These are phyloP conservation scores for Drosophila setosimentum DNA, from an alignment of 2,888 invertebrate species.

Conservation along the genomic window DNA sequence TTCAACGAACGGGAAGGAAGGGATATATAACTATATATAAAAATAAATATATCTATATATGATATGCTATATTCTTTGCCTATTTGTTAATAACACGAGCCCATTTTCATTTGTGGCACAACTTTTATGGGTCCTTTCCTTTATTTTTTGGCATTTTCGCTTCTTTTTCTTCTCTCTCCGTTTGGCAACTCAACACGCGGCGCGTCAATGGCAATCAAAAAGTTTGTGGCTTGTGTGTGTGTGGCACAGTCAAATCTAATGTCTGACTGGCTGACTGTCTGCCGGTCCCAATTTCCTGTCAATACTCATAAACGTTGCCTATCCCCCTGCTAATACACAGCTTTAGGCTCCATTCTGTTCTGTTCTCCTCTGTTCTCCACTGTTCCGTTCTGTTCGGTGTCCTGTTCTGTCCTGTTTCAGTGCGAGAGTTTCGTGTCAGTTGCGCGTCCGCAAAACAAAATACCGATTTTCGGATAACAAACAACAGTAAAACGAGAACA, in stretches of 20 bases:
- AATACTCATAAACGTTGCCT: slow-evolving; percentile 60
- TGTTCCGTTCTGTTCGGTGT: background rate
- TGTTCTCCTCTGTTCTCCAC: background rate
- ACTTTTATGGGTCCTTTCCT: slow-evolving; percentile 37
- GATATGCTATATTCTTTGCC: slow-evolving; percentile 8
- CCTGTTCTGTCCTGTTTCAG: background rate
- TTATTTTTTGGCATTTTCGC: slow-evolving; percentile 3
- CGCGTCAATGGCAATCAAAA: slow-evolving; percentile 68
- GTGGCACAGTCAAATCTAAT: slow-evolving; percentile 38
- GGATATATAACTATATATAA: slow-evolving; percentile 1
- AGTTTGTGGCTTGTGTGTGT: slow-evolving; percentile 54
- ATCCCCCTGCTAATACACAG: slow-evolving; percentile 3
- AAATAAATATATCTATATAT: background rate
- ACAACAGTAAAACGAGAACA: slow-evolving; percentile 43
- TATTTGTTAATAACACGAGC: slow-evolving; percentile 68
- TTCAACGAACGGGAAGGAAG: slow-evolving; percentile 22
- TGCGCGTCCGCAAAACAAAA: slow-evolving; percentile 59
- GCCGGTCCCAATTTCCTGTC: slow-evolving; percentile 75
- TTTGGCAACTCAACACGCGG: slow-evolving; percentile 45
- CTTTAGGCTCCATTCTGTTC: slow-evolving; percentile 33
- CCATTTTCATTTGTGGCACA: slow-evolving; percentile 41
- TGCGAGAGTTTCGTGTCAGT: slow-evolving; percentile 63
- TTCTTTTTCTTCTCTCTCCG: background rate
- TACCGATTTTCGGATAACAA: slow-evolving; percentile 67
- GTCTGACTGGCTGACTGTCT: slow-evolving; percentile 39